Evolutionary conservation across 2,113 vertebrate species (phyloP).

Genomic region (Sinosuthora webbiana): DNA sequence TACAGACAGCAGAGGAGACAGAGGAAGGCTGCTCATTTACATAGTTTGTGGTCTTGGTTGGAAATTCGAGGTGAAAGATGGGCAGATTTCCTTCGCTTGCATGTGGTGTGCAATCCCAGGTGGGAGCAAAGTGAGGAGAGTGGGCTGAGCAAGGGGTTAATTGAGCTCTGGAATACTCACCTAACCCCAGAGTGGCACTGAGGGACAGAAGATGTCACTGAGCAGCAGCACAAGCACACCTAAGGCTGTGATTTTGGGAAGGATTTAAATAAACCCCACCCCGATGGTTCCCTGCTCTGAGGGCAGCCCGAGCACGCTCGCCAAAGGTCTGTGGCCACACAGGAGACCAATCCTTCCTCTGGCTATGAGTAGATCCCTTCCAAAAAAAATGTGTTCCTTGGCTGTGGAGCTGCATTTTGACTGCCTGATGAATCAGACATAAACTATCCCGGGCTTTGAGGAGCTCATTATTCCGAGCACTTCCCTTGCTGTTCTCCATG

Average conservation of each 20-base stretch:
- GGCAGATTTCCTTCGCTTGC: not conserved
- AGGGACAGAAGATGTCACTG: not conserved
- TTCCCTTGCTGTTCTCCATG: constrained; percentile 36
- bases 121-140: not conserved
- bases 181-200: not conserved
- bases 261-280: not conserved
- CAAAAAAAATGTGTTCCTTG: constrained; percentile 44
- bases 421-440: constrained; percentile 8
- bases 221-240: not conserved
- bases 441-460: not conserved
- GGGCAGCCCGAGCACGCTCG: not conserved
- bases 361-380: not conserved
- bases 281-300: not conserved
- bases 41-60: not conserved
- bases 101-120: not conserved
- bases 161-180: not conserved
- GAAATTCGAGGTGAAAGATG: not conserved
- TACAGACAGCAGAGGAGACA: not conserved
- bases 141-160: not conserved
- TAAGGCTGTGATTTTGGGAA: not conserved
- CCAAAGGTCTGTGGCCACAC: not conserved
- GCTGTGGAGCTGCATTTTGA: not conserved
- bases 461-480: constrained; percentile 57
- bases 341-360: constrained; percentile 28
- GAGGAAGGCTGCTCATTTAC: constrained; percentile 7